Percentiles rank a stretch among this genome's conserved stretches.
These are phyloP conservation scores for Piaya cayana DNA, from an alignment of 2,113 vertebrate species.

Conservation along the genomic window DNA sequence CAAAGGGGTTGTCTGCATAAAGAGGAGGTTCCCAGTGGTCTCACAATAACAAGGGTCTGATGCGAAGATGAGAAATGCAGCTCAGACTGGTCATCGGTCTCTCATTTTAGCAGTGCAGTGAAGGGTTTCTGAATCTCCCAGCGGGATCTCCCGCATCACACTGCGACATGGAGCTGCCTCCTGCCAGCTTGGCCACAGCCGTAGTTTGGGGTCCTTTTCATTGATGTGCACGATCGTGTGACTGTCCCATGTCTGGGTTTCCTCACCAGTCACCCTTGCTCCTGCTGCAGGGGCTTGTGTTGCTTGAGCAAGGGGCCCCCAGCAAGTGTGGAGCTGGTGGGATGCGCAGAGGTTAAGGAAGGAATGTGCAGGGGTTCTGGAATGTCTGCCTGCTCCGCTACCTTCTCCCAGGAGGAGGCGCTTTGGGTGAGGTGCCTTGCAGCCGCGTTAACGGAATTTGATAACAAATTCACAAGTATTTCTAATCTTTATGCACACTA, in stretches of 20 bases:
- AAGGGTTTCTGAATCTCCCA: neutral
- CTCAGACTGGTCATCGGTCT: neutral
- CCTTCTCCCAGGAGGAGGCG: constrained; percentile 62
- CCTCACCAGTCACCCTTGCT: neutral
- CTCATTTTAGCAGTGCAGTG: neutral
- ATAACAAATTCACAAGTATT: constrained; percentile 37
- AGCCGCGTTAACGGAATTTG: neutral
- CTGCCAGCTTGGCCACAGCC: neutral
- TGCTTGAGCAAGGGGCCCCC: rapidly evolving
- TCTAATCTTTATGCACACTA: neutral
- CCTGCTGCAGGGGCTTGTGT: neutral
- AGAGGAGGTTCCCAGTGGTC: neutral
- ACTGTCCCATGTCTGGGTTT: neutral
- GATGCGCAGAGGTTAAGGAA: neutral
- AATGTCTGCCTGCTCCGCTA: constrained; percentile 25
- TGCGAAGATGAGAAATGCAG: neutral
- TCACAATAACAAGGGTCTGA: neutral
- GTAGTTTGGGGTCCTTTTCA: neutral
- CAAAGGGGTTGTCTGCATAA: neutral
- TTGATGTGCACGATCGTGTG: rapidly evolving
- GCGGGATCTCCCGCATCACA: neutral
- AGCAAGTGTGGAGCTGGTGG: neutral
- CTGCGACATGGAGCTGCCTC: neutral
- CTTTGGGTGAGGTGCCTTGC: constrained; percentile 54
- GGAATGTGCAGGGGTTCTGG: neutral